A percentile compares a stretch with the other conserved stretches of the same genome.
These are phyloP conservation scores for Phengaris alcon DNA, from an alignment of 2,888 invertebrate species.

Conservation along the genomic window DNA sequence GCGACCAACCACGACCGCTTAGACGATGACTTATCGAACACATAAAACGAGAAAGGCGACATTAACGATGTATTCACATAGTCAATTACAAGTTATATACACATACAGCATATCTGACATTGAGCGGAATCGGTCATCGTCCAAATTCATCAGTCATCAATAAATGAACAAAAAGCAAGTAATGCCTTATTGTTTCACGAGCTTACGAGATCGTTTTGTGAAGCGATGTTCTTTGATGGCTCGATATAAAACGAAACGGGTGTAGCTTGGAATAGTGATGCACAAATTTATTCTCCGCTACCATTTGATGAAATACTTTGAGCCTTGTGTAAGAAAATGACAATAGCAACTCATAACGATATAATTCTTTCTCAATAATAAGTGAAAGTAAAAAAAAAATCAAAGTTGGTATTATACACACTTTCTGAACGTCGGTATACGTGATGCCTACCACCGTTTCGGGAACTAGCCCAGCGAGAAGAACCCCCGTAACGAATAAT, in stretches of 20 bases:
- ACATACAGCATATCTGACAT: not conserved
- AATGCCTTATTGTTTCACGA: conserved; percentile 42
- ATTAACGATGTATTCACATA: not conserved
- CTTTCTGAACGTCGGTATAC: too few relatives aligned
- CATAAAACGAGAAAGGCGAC: too few relatives aligned
- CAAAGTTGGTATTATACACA: too few relatives aligned
- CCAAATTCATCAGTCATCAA: conserved; percentile 35
- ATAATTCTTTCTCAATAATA: too few relatives aligned
- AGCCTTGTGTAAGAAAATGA: too few relatives aligned
- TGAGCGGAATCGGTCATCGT: not conserved
- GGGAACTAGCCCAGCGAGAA: too few relatives aligned
- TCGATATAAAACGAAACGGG: conserved; percentile 36
- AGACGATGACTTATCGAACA: too few relatives aligned
- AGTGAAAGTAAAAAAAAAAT: too few relatives aligned
- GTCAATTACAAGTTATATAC: not conserved
- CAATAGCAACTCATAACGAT: too few relatives aligned
- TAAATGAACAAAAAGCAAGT: conserved; percentile 38
- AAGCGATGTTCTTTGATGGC: conserved; percentile 36
- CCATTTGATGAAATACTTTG: not conserved
- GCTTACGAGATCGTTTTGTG: conserved; percentile 40
- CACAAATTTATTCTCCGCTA: not conserved
- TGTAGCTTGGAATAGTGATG: conserved; percentile 30
- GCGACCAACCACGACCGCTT: too few relatives aligned
- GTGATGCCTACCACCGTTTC: too few relatives aligned
- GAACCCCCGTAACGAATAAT: too few relatives aligned